These are phyloP conservation scores for Premnoplex brunnescens DNA, from an alignment of 2,797 vertebrate species.

Conservation along the genomic window DNA sequence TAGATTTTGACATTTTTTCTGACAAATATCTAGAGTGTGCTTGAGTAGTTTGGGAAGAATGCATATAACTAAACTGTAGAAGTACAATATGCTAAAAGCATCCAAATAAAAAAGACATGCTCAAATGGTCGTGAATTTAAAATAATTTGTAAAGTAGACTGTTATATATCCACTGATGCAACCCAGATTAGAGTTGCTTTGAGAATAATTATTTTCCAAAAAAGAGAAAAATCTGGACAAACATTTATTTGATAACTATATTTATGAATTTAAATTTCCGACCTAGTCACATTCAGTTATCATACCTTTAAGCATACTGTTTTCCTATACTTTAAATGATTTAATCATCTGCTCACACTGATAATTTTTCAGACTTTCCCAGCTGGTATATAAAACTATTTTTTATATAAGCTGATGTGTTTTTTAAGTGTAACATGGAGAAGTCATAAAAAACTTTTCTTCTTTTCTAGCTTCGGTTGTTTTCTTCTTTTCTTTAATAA, in stretches of 20 bases:
- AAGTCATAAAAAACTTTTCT: neutral
- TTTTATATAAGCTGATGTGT: neutral
- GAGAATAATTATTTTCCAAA: no score
- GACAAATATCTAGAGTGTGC: slow-evolving; percentile 17
- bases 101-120: neutral
- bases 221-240: neutral
- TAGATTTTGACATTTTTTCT: slow-evolving; percentile 3
- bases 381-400: neutral
- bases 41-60: neutral
- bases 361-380: neutral
- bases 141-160: neutral
- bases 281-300: neutral
- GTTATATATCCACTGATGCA: no score
- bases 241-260: neutral
- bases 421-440: neutral
- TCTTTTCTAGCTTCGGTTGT: neutral
- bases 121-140: neutral
- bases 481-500: neutral
- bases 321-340: neutral
- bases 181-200: no score
- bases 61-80: neutral
- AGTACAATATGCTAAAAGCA: neutral
- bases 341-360: neutral
- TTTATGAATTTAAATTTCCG: neutral
- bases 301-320: neutral